Evolutionary conservation across 2,113 vertebrate genomes (phyloP).

Genomic region (Oostethus manadensis): DNA sequence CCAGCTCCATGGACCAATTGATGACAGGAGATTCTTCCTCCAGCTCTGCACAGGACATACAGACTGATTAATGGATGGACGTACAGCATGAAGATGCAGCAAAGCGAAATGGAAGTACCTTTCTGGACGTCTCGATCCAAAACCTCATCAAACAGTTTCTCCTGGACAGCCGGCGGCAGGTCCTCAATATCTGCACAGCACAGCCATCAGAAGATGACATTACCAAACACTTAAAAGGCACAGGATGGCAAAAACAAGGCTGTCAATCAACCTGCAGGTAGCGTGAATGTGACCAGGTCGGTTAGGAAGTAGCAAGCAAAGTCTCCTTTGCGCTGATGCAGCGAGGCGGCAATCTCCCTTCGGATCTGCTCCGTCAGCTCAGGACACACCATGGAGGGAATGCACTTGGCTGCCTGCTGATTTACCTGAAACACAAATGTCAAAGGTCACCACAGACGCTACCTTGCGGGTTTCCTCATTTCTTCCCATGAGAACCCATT

Average conservation of each 20-base stretch:
- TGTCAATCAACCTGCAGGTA: constrained; percentile 84
- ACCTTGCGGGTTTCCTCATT: too few species aligned
- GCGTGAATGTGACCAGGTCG: constrained; percentile 92
- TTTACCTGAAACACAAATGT: constrained; percentile 74
- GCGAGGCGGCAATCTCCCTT: constrained; percentile 88
- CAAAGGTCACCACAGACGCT: background rate
- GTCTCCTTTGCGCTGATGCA: constrained; percentile 95
- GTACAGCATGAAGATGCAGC: too few species aligned
- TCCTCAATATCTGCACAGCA: constrained; percentile 88
- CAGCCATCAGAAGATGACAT: background rate
- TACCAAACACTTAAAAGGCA: too few species aligned
- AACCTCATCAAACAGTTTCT: constrained; percentile 96
- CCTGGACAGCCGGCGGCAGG: constrained; percentile 90
- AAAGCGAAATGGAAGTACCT: constrained; percentile 68
- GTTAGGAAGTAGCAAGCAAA: constrained; percentile 95
- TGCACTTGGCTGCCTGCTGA: constrained; percentile 92
- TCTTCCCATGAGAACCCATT: background rate
- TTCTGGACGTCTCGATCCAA: constrained; percentile 98
- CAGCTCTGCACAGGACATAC: constrained; percentile 71
- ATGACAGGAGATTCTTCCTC: constrained; percentile 97
- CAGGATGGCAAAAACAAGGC: background rate
- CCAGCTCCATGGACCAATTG: constrained; percentile 96
- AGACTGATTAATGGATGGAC: background rate
- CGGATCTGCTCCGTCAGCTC: constrained; percentile 96
- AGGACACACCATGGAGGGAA: constrained; percentile 94